phyloP scores from a whole-genome alignment of 2,113 vertebrate genomes.

The Protobothrops mucrosquamatus region DNA sequence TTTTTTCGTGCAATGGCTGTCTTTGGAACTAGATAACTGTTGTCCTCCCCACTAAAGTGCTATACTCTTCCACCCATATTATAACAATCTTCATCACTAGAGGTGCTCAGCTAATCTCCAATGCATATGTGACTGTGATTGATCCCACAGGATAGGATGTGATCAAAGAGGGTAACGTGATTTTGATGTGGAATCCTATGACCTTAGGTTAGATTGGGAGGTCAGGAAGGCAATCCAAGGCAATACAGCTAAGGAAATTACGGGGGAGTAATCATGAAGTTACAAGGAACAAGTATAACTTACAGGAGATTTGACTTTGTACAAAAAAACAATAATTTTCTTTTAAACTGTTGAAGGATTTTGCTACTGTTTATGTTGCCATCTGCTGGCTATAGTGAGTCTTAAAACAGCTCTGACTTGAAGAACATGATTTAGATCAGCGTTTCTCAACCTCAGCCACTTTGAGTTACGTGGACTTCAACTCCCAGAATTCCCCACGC shows the following conservation, averaged over 20 bases:
- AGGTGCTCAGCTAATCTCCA: not conserved
- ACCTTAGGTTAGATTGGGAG: not conserved
- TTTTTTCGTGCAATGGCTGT: not conserved
- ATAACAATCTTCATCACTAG: not conserved
- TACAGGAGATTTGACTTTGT: not conserved
- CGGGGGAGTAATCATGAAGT: not conserved
- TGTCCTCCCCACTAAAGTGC: not conserved
- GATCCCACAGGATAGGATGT: not conserved
- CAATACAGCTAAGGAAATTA: not conserved
- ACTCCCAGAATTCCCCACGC: no score
- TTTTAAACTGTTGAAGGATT: not conserved
- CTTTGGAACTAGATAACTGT: not conserved
- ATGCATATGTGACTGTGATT: not conserved
- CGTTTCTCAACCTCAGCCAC: not conserved
- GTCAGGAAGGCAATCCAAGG: not conserved
- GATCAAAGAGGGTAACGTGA: not conserved
- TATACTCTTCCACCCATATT: not conserved
- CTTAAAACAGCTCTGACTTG: not conserved
- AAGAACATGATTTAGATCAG: not conserved
- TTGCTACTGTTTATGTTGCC: not conserved
- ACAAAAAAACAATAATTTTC: not conserved
- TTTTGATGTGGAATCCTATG: not conserved
- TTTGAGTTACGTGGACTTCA: not conserved
- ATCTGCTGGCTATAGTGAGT: not conserved
- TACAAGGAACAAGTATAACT: not conserved